These are phyloP conservation scores for Delphinus delphis DNA, from an alignment of 2,113 vertebrate species.

Conservation along the genomic window DNA sequence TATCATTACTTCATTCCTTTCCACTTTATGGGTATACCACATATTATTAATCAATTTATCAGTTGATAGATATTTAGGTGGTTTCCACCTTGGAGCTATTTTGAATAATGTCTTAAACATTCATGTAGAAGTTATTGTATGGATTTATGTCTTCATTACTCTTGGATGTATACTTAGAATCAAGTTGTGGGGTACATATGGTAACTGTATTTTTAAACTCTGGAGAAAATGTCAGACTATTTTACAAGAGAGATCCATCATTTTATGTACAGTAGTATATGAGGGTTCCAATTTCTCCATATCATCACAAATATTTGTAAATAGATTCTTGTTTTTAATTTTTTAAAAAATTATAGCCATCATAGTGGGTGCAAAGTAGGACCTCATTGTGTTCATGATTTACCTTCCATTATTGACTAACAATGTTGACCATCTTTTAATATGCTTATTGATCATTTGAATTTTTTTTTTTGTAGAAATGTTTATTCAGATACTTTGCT, in stretches of 20 bases:
- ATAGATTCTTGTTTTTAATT: neutral
- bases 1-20: neutral
- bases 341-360: neutral
- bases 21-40: neutral
- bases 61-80: neutral
- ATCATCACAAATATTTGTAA: neutral
- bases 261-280: neutral
- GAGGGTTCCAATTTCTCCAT: neutral
- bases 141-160: neutral
- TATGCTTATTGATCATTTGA: neutral
- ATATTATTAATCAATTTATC: neutral
- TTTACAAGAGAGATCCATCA: neutral
- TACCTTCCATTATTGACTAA: neutral
- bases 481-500: neutral
- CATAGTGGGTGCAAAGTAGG: rapidly evolving
- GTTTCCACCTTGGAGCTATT: neutral
- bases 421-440: neutral
- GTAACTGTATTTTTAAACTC: neutral
- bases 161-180: neutral
- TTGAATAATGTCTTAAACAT: neutral
- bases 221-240: neutral
- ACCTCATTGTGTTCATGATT: neutral
- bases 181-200: neutral
- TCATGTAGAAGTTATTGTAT: neutral
- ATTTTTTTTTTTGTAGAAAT: neutral